Conservation (phyloP, 2,113 vertebrate genomes). For the Rhagologus leucostigma region DNA sequence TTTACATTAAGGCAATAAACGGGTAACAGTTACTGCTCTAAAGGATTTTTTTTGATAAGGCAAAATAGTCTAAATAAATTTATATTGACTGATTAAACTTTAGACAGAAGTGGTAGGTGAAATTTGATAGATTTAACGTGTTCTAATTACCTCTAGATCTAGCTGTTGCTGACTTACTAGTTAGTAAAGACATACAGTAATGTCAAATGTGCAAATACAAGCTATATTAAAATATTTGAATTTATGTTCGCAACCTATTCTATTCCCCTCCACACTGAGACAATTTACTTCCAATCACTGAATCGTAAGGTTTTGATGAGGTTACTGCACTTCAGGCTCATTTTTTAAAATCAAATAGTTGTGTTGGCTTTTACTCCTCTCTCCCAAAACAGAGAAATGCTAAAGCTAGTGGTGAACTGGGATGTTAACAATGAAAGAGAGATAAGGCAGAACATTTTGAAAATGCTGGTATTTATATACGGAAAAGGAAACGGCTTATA, state of each 20-base stretch:
- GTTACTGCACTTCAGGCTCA: background rate
- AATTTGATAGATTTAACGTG: background rate
- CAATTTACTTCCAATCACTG: background rate
- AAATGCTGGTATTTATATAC: background rate
- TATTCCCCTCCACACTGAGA: background rate
- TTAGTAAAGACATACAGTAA: background rate
- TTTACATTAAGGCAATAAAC: background rate
- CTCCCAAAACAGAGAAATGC: background rate
- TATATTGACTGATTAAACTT: background rate
- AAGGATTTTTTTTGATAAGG: background rate
- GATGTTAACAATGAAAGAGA: background rate
- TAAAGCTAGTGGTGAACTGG: background rate
- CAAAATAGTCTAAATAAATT: background rate
- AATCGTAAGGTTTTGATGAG: background rate
- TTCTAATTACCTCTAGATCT: background rate
- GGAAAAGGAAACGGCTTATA: background rate
- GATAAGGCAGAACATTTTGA: background rate
- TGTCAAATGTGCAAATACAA: background rate
- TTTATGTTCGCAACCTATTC: background rate
- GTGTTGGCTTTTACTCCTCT: background rate
- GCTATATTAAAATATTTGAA: background rate
- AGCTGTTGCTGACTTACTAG: background rate
- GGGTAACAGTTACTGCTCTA: background rate
- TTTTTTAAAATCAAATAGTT: background rate
- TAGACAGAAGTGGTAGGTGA: background rate